Evolutionary conservation across 2,113 vertebrate species (phyloP).

Genomic region (Istiophorus platypterus): DNA sequence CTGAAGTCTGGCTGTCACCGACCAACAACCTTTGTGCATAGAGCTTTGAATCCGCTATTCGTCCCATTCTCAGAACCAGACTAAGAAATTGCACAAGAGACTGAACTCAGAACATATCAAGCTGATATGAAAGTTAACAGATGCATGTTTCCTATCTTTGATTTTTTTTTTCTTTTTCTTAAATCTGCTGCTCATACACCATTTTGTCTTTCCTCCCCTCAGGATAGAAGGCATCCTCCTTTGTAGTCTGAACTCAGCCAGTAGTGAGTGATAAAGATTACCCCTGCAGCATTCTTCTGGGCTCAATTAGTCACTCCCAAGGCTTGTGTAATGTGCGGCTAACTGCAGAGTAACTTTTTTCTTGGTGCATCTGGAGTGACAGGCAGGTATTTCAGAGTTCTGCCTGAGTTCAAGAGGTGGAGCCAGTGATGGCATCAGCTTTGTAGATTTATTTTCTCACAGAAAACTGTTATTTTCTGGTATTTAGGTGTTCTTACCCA

Average conservation of each 20-base stretch:
- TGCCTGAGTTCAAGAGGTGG: constrained; percentile 10
- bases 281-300: constrained; percentile 18
- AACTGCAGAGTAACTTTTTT: constrained; percentile 6
- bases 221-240: background rate
- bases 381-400: constrained; percentile 19
- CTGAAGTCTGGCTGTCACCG: background rate
- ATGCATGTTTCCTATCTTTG: constrained; percentile 10
- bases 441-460: background rate
- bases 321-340: background rate
- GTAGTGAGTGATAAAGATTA: constrained; percentile 8
- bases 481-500: background rate
- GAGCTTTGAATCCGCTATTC: background rate
- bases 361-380: constrained; percentile 16
- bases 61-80: background rate
- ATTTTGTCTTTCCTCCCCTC: background rate
- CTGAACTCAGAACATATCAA: background rate
- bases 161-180: too few species aligned
- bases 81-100: background rate
- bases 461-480: constrained; percentile 22
- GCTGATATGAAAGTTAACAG: constrained; percentile 15
- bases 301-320: constrained; percentile 15
- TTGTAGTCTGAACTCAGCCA: background rate
- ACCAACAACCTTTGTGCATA: background rate
- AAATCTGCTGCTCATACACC: constrained; percentile 11
- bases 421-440: constrained; percentile 19